Base-by-base conservation (phyloP, 2,113 vertebrate genomes). In the Chlorocebus sabaeus region DNA sequence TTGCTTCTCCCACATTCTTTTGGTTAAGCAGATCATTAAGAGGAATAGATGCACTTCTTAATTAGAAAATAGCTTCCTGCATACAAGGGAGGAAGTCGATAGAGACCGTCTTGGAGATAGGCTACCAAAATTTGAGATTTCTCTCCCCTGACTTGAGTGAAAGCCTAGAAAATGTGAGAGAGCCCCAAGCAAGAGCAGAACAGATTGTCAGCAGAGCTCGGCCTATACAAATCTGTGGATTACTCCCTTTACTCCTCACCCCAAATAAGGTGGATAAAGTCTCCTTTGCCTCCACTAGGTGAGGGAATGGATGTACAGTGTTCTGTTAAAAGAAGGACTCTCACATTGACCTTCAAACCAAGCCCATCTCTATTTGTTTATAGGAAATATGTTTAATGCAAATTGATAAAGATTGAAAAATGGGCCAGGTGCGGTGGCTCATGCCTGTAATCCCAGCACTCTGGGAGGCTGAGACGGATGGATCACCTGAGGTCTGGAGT, bases 371-470 rank as follows among this genome's bases (percentile, higher is more conserved):
- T 59, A 1, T 91, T 30, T 91, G 27, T 87, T 38, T 68, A 43
- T 70, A 90, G 85, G 40, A 72, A 95, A 89, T 72, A 68, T 27
- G 32, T 25, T 59, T 90, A 93, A 32, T n/a, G 9, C 4, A 70
- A 22, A 67, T 83, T 95, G 22, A 68, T 87, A 73, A 67, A 87
- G 18, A 93, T n/a, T 94, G n/a, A 72, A 92, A 83, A 79, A 64
- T 64, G 61, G 61, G 61, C 61, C 2, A 6, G 27, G 12, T 64
- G 61, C 2, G 12, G 27, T 64, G 12, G 61, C 27, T 64, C 27
- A 64, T 6, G 12, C 61, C 61, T 64, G 27, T 64, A 64, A 64
- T 64, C 61, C 27, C 27, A 64, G 27, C 61, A 1, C 27, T 64
- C 27, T 14, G 27, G 27, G 27, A 64, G 12, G 61, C 27, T 27